Evolutionary conservation across 2,888 invertebrate species (phyloP), one percentile per base, ranked within the genome.

Genomic region (Polydrusus cervinus): DNA sequence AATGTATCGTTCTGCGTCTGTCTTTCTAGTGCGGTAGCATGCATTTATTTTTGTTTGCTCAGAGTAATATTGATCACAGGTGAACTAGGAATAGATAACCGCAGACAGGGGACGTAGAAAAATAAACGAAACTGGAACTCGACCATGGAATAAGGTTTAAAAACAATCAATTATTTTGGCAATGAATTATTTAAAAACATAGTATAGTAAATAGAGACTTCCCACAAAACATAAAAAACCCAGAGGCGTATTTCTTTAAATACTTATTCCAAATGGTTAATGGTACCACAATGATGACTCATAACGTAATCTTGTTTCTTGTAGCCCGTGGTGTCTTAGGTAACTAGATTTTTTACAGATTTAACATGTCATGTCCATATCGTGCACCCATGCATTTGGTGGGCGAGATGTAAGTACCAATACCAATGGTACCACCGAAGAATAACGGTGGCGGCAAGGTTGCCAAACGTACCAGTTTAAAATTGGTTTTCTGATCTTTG

Each of bases 351-450:
- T 62, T 40, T 62, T 25, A 38, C 49, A 65, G 49, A 51, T 66
- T 66, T 66, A 66, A 72, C 72, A 66, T 49, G 65, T 64, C 62
- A 67, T 66, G 61, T 11, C 74, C 74, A 75, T 71, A 75, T 65
- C 51, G 60, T 47, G 57, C 74, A 65, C 74, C 74, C 74, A 66
- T 67, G 45, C 45, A 18, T 45, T 47, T 51, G 1, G 75, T 71
- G 75, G 75, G 74, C 65, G 75, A 34, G 7, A 34, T 34, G 3
- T 34, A 9, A 34, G 6, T 34, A 34, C 34, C 34, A 34, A 34
- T 34, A 34, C 34, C 34, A 34, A 34, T 49, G 47, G 57, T 45
- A 47, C 43, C 13, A 43, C n/a, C 6, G n/a, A 67, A 25, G 8
- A 57, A n/a, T 43, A 20, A 34, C 55, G 71, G 43, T 72, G 72